Percentiles rank a stretch among this genome's conserved stretches.
phyloP scores from a whole-genome alignment of 2,797 vertebrate genomes.

The Chlorospingus flavigularis region DNA sequence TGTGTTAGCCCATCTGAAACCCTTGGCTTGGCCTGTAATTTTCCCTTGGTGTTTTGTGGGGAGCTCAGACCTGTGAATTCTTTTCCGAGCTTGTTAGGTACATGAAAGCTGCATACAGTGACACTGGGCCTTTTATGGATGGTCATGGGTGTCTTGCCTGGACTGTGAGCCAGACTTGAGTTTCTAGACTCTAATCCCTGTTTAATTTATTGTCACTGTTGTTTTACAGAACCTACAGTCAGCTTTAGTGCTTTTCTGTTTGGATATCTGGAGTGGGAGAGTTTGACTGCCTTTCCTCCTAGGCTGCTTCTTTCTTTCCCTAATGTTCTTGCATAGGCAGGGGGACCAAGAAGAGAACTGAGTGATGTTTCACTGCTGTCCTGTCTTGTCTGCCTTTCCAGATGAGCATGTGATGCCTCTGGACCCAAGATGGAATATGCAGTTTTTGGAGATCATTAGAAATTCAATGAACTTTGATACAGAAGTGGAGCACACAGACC shows the following conservation, averaged over 20 bases:
- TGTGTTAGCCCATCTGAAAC: background rate
- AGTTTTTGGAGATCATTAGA: constrained; percentile 89
- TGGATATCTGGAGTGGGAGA: background rate
- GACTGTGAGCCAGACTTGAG: background rate
- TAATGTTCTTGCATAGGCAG: background rate
- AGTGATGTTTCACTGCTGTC: background rate
- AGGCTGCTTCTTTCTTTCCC: background rate
- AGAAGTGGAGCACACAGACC: constrained; percentile 82
- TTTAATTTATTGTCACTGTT: background rate
- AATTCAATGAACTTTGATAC: constrained; percentile 90
- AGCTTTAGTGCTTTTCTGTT: background rate
- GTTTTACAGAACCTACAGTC: background rate
- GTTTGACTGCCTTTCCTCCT: background rate
- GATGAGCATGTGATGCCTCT: constrained; percentile 90
- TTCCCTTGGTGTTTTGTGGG: background rate
- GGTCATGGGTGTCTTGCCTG: background rate
- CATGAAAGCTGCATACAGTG: background rate
- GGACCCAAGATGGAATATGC: constrained; percentile 97
- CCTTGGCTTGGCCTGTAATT: background rate
- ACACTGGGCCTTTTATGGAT: background rate
- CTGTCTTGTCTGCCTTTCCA: constrained; percentile 40
- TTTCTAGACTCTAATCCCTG: background rate
- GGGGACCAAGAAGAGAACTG: background rate
- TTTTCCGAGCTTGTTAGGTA: background rate
- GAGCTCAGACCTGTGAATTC: background rate